Evolutionary conservation across 1,140 invertebrate species (phyloP).

Genomic region (Micrasema minimum): DNA sequence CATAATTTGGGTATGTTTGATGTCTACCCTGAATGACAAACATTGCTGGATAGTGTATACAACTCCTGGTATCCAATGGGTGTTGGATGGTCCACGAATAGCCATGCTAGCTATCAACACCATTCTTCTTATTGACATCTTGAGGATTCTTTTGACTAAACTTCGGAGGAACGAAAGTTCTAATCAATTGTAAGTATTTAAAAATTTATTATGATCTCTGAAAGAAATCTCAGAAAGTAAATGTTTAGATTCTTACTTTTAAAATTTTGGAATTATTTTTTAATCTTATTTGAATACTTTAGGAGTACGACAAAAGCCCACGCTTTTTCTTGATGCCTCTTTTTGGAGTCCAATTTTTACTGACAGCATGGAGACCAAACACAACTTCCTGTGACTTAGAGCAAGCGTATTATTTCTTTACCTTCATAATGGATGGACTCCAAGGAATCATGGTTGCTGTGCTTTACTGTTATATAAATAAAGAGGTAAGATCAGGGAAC

Average conservation of each 20-base stretch:
- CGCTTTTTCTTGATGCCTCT: conserved; percentile 68
- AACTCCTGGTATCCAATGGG: conserved; percentile 65
- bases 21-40: conserved; percentile 60
- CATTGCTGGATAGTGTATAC: conserved; percentile 69
- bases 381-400: conserved; percentile 63
- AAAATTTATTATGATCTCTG: too few species aligned
- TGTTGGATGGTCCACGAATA: conserved; percentile 67
- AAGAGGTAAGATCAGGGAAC: conserved; percentile 69
- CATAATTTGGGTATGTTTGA: conserved; percentile 64
- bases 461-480: conserved; percentile 71
- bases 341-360: conserved; percentile 67
- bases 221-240: too few species aligned
- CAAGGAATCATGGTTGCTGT: conserved; percentile 69
- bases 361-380: conserved; percentile 62
- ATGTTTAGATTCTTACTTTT: too few species aligned
- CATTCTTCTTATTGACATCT: conserved; percentile 65
- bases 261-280: too few species aligned
- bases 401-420: conserved; percentile 67
- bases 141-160: conserved; percentile 67
- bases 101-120: conserved; percentile 66
- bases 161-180: conserved; percentile 63
- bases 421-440: conserved; percentile 67
- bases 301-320: conserved; percentile 68
- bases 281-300: too few species aligned
- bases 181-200: conserved; percentile 61